Conservation (phyloP, 2,888 invertebrate genomes). For the Andrena dorsata region DNA sequence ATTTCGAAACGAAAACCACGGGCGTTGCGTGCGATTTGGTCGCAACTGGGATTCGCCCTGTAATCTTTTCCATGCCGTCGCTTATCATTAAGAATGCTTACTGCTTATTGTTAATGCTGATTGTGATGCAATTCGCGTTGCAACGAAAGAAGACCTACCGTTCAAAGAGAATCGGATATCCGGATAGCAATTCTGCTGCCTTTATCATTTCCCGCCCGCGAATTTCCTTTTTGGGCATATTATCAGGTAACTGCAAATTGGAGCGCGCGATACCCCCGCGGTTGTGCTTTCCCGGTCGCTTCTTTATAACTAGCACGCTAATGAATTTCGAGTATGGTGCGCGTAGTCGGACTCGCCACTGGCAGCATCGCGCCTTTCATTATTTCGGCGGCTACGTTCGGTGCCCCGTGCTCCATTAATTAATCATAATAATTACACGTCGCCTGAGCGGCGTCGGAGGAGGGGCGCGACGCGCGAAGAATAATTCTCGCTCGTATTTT, state of each 20-base stretch:
- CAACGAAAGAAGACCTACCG: background rate
- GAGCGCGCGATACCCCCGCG: conserved; percentile 29
- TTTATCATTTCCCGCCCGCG: conserved; percentile 16
- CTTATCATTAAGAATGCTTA: background rate
- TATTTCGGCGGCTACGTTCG: conserved; percentile 7
- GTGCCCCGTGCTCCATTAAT: conserved; percentile 17
- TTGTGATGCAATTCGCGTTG: conserved; percentile 15
- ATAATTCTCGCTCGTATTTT: conserved; percentile 16
- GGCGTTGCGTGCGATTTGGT: no score
- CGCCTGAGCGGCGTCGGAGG: background rate
- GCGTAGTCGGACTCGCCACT: conserved; percentile 25
- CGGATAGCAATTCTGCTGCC: conserved; percentile 26
- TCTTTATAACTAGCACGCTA: conserved; percentile 27
- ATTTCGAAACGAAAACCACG: no score
- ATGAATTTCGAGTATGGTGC: conserved; percentile 18
- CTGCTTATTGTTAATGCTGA: background rate
- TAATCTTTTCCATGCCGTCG: no score
- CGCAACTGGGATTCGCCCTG: no score
- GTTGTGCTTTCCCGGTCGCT: conserved; percentile 7
- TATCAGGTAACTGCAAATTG: conserved; percentile 52
- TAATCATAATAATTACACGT: conserved; percentile 48
- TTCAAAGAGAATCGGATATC: conserved; percentile 23
- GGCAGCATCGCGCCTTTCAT: background rate
- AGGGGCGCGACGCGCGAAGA: conserved; percentile 4
- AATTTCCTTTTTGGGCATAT: conserved; percentile 42